phyloP scores from a whole-genome alignment of 2,888 invertebrate genomes.

The Kryphioiulus occultus region DNA sequence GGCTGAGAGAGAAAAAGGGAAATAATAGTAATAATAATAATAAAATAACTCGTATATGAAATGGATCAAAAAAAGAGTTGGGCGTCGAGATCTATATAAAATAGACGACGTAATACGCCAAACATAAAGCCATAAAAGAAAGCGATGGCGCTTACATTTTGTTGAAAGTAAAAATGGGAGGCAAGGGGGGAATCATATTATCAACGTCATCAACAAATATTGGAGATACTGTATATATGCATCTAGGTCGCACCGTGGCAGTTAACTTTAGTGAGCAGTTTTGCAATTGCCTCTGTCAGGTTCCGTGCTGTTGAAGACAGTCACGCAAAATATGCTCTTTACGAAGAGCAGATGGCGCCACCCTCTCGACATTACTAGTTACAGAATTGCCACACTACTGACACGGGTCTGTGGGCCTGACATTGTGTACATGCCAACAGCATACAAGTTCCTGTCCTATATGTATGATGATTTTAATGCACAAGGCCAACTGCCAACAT shows the following conservation, averaged over 20 bases:
- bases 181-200: neutral
- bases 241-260: neutral
- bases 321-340: neutral
- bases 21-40: neutral
- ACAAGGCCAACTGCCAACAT: no score
- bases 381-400: no score
- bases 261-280: neutral
- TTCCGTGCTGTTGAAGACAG: neutral
- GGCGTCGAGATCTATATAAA: neutral
- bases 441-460: no score
- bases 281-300: neutral
- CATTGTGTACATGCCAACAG: no score
- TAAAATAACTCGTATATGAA: neutral
- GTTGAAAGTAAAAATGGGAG: neutral
- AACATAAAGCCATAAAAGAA: neutral
- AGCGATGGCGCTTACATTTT: neutral
- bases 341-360: neutral
- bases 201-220: neutral
- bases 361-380: neutral
- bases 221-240: neutral
- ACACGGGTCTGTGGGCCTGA: no score
- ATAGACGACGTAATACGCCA: neutral
- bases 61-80: neutral
- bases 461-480: no score
- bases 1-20: neutral